Base-by-base conservation (phyloP, 2,113 vertebrate species). In the Choloepus hoffmanni region DNA sequence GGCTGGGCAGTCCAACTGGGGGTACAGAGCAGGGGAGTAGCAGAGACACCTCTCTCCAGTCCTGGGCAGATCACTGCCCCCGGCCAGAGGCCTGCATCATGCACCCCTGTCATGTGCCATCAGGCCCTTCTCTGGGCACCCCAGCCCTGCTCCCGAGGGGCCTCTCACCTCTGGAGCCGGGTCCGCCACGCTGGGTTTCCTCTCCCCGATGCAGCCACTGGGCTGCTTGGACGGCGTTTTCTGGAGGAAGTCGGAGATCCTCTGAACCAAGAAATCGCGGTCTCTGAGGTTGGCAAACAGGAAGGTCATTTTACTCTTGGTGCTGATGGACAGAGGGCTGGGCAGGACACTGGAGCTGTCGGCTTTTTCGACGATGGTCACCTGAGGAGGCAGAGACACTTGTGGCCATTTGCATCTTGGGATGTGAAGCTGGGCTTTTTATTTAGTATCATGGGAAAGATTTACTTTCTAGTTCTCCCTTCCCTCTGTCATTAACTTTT, bases 261-360 rank as follows among this genome's bases (percentile, higher is more conserved):
- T 99, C 96, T 99, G 99, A 18, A 99, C 99, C 96, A 99, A 97
- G 98, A 99, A 99, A 98, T 99, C 99, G 4, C 99, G 98, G 97
- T 99, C 99, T 98, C 99, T 99, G 77, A 99, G 98, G 98, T 99
- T 99, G 96, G 99, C 99, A 4, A 99, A 99, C 85, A 99, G 98
- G 98, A 99, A 99, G 79, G 99, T 99, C 99, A 99, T 99, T 98
- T 99, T 99, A 97, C 99, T 99, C 97, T 99, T 99, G 90, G 99
- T 99, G 98, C 99, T 99, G 98, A 99, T 99, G 84, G 99, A 99
- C 89, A 99, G 98, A 3, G 99, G 99, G 94, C 99, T 99, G 11
- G 99, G 99, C 89, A 99, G 98, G 76, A 99, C 99, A 0, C 99
- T 99, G 98, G 99, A 99, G 97, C 99, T 99, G 98, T 99, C 99